Base-by-base conservation (phyloP, 2,888 invertebrate genomes). In the Drosophila merina region DNA sequence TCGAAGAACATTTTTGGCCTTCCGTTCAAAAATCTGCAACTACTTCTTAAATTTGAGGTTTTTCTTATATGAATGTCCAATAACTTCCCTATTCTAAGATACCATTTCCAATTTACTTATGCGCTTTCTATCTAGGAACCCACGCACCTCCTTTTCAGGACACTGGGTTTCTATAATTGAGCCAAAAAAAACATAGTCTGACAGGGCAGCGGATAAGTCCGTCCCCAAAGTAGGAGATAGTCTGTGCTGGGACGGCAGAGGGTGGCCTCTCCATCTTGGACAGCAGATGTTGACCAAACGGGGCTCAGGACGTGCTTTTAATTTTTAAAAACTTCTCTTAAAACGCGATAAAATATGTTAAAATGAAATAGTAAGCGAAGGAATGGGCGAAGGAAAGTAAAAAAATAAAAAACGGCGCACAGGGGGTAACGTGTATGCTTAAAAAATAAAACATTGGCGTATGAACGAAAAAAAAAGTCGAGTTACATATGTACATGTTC, bases 301-400 rank as follows among this genome's bases (percentile, higher is more conserved):
- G 84, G 82, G 86, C 88, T 88, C 88, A 86, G 89, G 86, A 90
- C 87, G 88, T 90, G 89, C 82, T 89, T 89, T 90, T 89, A 88
- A 89, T 89, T 87, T 89, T 89, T 86, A 83, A 83, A 82, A 88
- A 85, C 85, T 81, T 84, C 84, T 88, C 77, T 89, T 81, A 81
- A 79, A 87, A 89, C 78, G 88, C 82, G 88, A 90, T 89, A 90
- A 89, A 89, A 89, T 81, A 88, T 88, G 86, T 83, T 88, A 73
- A 76, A 79, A 72, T 78, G 75, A 83, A 80, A 85, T 75, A 73
- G 73, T 76, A 60, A 9, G 59, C 30, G 10, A 44, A 45, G 55
- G 14, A 59, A 59, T 62, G 58, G 8, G 8, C 45, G 8, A 57
- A 64, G 67, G 28, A 52, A 52, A 36, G 50, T 0, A 51, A 52